Conservation (phyloP, 2,113 vertebrate genomes). For the Okapia johnstoni region DNA sequence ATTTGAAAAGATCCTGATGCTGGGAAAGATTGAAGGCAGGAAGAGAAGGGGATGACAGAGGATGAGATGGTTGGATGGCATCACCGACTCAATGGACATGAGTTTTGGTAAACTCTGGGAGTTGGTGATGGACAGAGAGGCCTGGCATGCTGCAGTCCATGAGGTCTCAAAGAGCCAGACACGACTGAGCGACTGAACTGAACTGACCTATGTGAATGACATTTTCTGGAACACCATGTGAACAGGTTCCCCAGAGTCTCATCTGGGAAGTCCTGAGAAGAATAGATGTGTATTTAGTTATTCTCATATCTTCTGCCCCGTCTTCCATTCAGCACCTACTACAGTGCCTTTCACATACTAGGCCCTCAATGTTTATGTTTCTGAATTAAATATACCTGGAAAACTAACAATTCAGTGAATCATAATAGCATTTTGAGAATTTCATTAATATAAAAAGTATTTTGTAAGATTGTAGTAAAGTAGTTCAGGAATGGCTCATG, state of each 20-base stretch:
- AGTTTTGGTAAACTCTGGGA: background rate
- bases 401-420: background rate
- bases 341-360: background rate
- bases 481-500: constrained; percentile 31
- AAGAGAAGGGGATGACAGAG: background rate
- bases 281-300: background rate
- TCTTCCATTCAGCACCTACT: background rate
- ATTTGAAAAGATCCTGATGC: background rate
- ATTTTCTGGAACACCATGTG: background rate
- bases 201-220: background rate
- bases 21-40: background rate
- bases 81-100: background rate
- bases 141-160: background rate
- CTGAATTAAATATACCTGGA: constrained; percentile 15
- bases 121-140: background rate
- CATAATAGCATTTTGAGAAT: background rate
- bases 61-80: background rate
- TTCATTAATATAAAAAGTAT: constrained; percentile 50
- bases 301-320: background rate
- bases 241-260: background rate
- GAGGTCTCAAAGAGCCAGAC: background rate
- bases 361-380: background rate
- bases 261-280: background rate
- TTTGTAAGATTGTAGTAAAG: constrained; percentile 24
- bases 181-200: background rate